These are phyloP conservation scores for Dasysyrphus albostriatus DNA, from an alignment of 2,888 invertebrate species.

Conservation along the genomic window DNA sequence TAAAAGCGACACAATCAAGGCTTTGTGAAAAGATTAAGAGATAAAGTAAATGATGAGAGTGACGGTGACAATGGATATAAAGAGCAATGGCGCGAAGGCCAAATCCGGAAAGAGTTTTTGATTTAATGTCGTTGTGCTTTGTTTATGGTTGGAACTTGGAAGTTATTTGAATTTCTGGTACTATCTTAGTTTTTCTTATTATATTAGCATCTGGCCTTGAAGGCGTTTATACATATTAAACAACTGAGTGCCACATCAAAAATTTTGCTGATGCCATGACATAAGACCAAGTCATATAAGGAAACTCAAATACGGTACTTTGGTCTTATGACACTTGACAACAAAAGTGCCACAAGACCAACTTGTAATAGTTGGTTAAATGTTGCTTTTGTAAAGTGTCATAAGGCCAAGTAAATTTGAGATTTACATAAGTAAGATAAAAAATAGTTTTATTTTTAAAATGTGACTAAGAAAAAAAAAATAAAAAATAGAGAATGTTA, in stretches of 20 bases:
- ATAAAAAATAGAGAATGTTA: too few species aligned
- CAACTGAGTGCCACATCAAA: neutral
- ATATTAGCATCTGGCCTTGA: neutral
- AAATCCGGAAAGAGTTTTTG: conserved; percentile 8
- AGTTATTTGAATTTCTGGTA: neutral
- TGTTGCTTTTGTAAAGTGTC: too few species aligned
- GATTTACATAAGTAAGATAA: too few species aligned
- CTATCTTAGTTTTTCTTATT: neutral
- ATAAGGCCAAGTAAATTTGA: too few species aligned
- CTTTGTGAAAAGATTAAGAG: conserved; percentile 63
- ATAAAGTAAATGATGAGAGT: conserved; percentile 54
- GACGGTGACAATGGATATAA: conserved; percentile 49
- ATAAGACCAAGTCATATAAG: too few species aligned
- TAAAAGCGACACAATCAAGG: conserved; percentile 54
- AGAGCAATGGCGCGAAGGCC: conserved; percentile 40
- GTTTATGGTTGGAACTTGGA: neutral
- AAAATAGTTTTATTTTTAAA: too few species aligned
- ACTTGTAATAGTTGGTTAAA: too few species aligned
- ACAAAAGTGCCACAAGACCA: too few species aligned
- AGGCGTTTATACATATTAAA: conserved; percentile 8
- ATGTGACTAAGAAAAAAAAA: too few species aligned
- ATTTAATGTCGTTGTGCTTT: conserved; percentile 30
- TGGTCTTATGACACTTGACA: too few species aligned
- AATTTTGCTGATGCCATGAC: too few species aligned
- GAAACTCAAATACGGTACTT: too few species aligned